Evolutionary conservation across 2,888 invertebrate species (phyloP), one percentile per base, ranked within the genome.

Genomic region (Oscheius sp.): DNA sequence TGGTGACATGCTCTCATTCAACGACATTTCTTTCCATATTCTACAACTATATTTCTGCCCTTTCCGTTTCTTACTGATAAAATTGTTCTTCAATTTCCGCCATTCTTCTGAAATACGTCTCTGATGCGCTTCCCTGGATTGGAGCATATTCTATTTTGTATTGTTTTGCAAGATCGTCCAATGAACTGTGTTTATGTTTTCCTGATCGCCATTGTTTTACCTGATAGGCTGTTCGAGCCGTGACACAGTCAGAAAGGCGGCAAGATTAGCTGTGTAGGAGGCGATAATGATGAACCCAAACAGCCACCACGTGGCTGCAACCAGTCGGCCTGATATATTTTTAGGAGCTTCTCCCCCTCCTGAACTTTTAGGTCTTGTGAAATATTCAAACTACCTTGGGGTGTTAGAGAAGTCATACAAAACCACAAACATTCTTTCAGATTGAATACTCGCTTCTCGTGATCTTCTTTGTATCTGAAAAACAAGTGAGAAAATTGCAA

Each of bases 211-310:
- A 9, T 2, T n/a, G 18, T 45, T 56, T 29, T 49, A 86, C 86
- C 79, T 84, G 23, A 88, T 87, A 23, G 86, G 82, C 46, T 83
- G 84, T 61, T 88, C 87, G 25, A 88, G 75, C 7, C 87, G 74
- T 1, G 88, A 96, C 29, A 91, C 91, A 1, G 98, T 98, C 73
- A 98, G 91, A 89, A 97, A 98, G 0, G 98, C 98, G 1, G 98
- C 98, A 88, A 98, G 91, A 90, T 98, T 98, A 0, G 98, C 98
- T 0, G 98, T 98, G 90, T 98, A 98, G 0, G 96, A 96, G 2
- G 98, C 98, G 88, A 98, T 97, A 81, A 98, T 96, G 88, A 98
- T 97, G 89, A 98, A 98, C 0, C 97, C 96, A 90, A 98, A 98
- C 27, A 98, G 91, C 98, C 98, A 98, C 97, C 87, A 87, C 0